Evolutionary conservation across 2,888 invertebrate genomes (phyloP).

Genomic region (Brenthis ino): DNA sequence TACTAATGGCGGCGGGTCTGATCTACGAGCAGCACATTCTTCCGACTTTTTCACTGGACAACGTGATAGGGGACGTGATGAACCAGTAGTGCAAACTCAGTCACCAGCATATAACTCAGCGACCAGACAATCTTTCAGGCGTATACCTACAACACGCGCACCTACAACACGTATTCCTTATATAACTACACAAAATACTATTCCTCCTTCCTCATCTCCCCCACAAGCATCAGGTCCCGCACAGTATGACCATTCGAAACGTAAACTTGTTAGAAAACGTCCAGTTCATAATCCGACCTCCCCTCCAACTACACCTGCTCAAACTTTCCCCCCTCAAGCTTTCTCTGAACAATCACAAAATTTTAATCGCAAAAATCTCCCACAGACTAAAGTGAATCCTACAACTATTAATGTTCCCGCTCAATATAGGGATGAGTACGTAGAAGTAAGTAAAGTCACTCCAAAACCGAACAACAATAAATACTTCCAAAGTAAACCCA

Average conservation of each 20-base stretch:
- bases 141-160: conserved; percentile 73
- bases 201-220: conserved; percentile 47
- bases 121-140: conserved; percentile 59
- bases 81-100: conserved; percentile 47
- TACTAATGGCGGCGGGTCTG: conserved; percentile 71
- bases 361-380: conserved; percentile 50
- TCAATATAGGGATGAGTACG: conserved; percentile 72
- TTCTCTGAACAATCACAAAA: conserved; percentile 54
- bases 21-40: conserved; percentile 87
- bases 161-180: conserved; percentile 69
- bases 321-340: conserved; percentile 50
- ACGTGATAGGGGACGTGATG: conserved; percentile 74
- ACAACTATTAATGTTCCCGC: conserved; percentile 59
- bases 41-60: conserved; percentile 88
- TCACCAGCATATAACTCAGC: conserved; percentile 45
- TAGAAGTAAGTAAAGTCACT: conserved; percentile 72
- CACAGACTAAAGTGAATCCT: conserved; percentile 51
- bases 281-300: conserved; percentile 61
- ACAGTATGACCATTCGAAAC: conserved; percentile 62
- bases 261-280: conserved; percentile 71
- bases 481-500: conserved; percentile 56
- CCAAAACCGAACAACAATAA: conserved; percentile 59
- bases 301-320: conserved; percentile 56
- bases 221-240: conserved; percentile 46
- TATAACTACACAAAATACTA: conserved; percentile 52